Evolutionary conservation across 2,797 vertebrate species (phyloP), one percentile per base, ranked within the genome.

Genomic region (Acomys russatus): DNA sequence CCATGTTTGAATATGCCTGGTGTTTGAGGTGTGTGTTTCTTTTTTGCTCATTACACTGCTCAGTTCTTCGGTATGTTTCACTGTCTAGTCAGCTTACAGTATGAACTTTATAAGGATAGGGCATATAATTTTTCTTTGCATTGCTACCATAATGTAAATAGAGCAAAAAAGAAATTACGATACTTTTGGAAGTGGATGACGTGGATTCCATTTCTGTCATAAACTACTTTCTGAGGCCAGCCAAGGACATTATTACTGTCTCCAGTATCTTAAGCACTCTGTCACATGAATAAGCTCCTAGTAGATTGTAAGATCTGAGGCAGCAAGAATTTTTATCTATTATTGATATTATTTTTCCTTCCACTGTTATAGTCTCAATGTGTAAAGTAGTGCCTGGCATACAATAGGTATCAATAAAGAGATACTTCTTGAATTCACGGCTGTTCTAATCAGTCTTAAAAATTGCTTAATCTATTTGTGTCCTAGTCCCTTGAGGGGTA

Each of bases 351-450:
- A 17, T 93, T 25, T 15, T 71, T 84, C 38, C 33, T 90, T 54
- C 51, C 61, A 33, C 33, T 61, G 8, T 94, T 95, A 30, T 25
- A 71, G 68, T 49, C 22, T 51, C 59, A 76, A 0, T 93, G 49
- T 83, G 90, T 95, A 88, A 95, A 94, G 54, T 82, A 64, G 8
- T 94, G 10, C 64, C 70, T 94, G 70, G 82, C 25, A 79, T 14
- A 30, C 66, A 68, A 33, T 44, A 79, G 63, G 44, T 71, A 91
- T 78, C 83, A 79, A 33, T 92, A 94, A 87, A 68, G 80, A 89
- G 74, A 56, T 95, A 79, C 51, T 77, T 94, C 30, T 90, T 80
- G 17, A 97, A 92, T 91, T 73, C 78, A 94, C 38, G 59, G 82
- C 68, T 63, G 35, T 61, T 22, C 12, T 86, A 64, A 33, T 80